Evolutionary conservation across 2,113 vertebrate species (phyloP).

Genomic region (Shinisaurus crocodilurus): DNA sequence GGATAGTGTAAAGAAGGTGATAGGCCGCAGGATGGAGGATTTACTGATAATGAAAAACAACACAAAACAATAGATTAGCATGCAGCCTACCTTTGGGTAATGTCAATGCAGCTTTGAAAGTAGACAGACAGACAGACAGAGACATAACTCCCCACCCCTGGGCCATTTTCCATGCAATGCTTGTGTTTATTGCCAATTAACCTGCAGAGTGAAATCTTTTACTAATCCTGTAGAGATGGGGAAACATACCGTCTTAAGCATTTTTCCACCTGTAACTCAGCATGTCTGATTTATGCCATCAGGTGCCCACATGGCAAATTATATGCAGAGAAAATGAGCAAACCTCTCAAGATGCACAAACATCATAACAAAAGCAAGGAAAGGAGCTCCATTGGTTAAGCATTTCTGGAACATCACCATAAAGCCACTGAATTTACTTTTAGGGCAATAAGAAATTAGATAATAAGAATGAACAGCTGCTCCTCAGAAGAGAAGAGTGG

Average conservation of each 20-base stretch:
- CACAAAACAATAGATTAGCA: not conserved
- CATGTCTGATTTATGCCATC: not conserved
- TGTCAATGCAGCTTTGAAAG: not conserved
- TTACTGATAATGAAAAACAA: not conserved
- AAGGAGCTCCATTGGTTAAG: not conserved
- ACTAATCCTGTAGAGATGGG: not conserved
- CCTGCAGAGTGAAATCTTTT: not conserved
- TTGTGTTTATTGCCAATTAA: conserved; percentile 7
- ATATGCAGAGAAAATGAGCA: not conserved
- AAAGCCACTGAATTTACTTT: not conserved
- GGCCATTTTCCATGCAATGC: not conserved
- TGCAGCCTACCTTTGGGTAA: not conserved
- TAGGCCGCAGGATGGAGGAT: not conserved
- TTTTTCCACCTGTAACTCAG: conserved; percentile 9
- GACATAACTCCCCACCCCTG: not conserved
- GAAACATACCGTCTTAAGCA: not conserved
- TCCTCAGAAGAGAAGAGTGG: not conserved
- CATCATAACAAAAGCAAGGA: not conserved
- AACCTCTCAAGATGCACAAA: not conserved
- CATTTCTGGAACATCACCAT: not conserved
- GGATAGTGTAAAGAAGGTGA: not conserved
- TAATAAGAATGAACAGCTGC: not conserved
- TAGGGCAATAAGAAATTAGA: not conserved
- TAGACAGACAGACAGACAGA: not conserved
- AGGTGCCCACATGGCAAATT: not conserved